phyloP scores from a whole-genome alignment of 2,888 invertebrate species.

The Fissipunctia ypsillon region DNA sequence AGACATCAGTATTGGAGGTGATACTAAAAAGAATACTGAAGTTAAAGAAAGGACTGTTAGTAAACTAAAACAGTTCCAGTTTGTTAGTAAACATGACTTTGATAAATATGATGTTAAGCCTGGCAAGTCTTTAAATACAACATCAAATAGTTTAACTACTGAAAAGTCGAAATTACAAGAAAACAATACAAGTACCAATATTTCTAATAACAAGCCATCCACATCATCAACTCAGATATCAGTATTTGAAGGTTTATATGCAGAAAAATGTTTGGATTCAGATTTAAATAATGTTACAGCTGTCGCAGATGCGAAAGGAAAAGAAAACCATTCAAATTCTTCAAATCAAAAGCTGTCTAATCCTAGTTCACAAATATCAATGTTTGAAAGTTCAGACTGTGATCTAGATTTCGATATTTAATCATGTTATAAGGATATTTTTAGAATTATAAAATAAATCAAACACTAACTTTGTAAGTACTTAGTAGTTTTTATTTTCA shows the following conservation, averaged over 20 bases:
- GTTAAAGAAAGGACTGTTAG: slow-evolving; percentile 64
- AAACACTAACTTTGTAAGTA: slow-evolving; percentile 24
- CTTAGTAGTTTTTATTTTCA: slow-evolving; percentile 16
- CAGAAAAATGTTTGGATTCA: slow-evolving; percentile 16
- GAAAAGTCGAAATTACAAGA: slow-evolving; percentile 19
- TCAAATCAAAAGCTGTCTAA: slow-evolving; percentile 62
- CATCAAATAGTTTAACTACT: slow-evolving; percentile 1
- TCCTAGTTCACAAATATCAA: slow-evolving; percentile 84
- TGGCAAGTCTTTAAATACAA: slow-evolving; percentile 28
- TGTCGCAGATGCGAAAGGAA: slow-evolving; percentile 63
- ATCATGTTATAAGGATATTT: slow-evolving; percentile 65
- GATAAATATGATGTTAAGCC: slow-evolving; percentile 78
- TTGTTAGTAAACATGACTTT: slow-evolving; percentile 77
- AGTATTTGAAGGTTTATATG: slow-evolving; percentile 46
- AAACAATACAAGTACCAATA: slow-evolving; percentile 1
- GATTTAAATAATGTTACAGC: slow-evolving; percentile 38
- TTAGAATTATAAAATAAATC: slow-evolving; percentile 49
- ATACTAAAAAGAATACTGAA: slow-evolving; percentile 38
- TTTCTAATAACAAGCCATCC: slow-evolving; percentile 22
- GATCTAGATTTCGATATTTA: slow-evolving; percentile 89
- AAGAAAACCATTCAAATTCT: slow-evolving; percentile 64
- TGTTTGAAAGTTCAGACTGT: slow-evolving; percentile 89
- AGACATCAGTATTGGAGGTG: slow-evolving; percentile 38
- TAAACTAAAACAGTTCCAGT: slow-evolving; percentile 84
- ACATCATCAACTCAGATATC: slow-evolving; percentile 51